phyloP scores from a whole-genome alignment of 2,113 vertebrate species.

The Mormoops blainvillei region DNA sequence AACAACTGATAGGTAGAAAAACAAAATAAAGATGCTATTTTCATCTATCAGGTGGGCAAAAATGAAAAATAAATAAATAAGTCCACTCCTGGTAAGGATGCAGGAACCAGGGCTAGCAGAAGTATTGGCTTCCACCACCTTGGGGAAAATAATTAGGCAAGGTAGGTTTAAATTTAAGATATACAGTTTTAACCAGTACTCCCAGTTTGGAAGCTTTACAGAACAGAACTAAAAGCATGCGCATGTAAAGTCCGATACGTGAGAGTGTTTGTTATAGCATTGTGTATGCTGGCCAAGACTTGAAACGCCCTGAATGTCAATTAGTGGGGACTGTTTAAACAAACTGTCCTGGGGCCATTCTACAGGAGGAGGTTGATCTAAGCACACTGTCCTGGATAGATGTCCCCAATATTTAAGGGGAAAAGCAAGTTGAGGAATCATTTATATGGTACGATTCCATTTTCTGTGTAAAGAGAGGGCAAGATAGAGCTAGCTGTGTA shows the following conservation, averaged over 20 bases:
- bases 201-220: neutral
- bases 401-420: neutral
- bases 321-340: neutral
- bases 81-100: neutral
- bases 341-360: neutral
- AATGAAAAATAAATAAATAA: neutral
- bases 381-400: neutral
- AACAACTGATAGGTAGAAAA: neutral
- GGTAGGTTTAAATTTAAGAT: neutral
- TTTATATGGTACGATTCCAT: neutral
- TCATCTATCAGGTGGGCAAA: neutral
- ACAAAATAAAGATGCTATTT: neutral
- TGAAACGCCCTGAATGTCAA: neutral
- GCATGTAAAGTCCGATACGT: neutral
- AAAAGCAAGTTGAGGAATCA: neutral
- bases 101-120: neutral
- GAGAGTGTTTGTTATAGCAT: neutral
- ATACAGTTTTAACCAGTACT: neutral
- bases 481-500: neutral
- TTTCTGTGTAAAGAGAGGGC: neutral
- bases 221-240: neutral
- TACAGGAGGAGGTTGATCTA: neutral
- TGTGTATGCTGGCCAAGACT: neutral
- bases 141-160: neutral
- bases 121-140: neutral